phyloP scores from a whole-genome alignment of 2,113 vertebrate species.

The Eulemur rufifrons region DNA sequence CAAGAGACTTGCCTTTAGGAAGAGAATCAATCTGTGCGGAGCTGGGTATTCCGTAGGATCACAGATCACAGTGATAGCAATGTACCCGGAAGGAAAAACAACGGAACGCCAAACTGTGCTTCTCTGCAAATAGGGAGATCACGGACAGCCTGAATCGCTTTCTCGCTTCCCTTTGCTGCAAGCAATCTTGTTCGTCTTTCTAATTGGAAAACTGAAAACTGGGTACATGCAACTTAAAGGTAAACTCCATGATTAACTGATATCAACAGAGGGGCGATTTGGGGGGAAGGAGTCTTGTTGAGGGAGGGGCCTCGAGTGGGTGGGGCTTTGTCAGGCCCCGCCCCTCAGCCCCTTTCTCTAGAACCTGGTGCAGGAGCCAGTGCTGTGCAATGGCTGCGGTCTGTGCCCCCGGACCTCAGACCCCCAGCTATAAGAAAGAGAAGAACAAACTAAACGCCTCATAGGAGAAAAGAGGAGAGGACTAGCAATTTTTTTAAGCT shows the following conservation, averaged over 20 bases:
- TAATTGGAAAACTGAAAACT: no score
- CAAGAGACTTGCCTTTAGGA: neutral
- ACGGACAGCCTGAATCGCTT: rapidly evolving
- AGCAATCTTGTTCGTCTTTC: neutral
- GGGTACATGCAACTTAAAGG: neutral
- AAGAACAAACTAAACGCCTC: neutral
- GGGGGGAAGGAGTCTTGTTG: neutral
- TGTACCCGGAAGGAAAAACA: neutral
- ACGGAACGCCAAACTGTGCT: rapidly evolving
- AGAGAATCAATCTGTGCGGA: neutral
- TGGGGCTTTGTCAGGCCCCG: rapidly evolving
- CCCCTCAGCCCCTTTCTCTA: neutral
- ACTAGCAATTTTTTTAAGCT: neutral
- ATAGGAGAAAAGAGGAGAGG: rapidly evolving
- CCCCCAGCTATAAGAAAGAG: rapidly evolving
- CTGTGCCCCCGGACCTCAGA: rapidly evolving
- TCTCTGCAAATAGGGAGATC: rapidly evolving
- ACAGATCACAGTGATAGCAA: rapidly evolving
- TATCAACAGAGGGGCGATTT: rapidly evolving
- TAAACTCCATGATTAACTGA: rapidly evolving
- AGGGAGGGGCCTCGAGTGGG: neutral
- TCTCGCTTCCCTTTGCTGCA: neutral
- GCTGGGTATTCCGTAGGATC: neutral
- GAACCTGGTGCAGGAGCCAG: neutral
- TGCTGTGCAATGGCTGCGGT: rapidly evolving